Conservation (phyloP, 2,113 vertebrate species). For the Semicossyphus pulcher region DNA sequence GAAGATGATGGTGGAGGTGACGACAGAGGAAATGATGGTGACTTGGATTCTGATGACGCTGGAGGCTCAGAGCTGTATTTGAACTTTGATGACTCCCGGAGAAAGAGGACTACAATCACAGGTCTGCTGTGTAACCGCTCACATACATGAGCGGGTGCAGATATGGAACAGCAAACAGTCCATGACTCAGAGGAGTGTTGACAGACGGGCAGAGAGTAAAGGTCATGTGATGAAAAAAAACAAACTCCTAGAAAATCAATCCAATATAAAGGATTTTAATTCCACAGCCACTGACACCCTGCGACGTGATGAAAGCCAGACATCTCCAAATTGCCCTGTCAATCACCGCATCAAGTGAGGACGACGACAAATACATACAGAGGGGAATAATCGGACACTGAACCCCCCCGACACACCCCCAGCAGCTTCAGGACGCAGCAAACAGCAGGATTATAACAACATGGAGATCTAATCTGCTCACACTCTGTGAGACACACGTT, state of each 20-base stretch:
- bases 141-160: constrained; percentile 1
- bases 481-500: too few species aligned
- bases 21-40: constrained; percentile 4
- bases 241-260: constrained; percentile 64
- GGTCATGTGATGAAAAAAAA: constrained; percentile 61
- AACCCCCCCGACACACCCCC: neutral
- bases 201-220: constrained; percentile 62
- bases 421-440: neutral
- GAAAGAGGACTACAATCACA: neutral
- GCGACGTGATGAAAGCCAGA: constrained; percentile 73
- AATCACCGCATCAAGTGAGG: constrained; percentile 76
- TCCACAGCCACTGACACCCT: constrained; percentile 72
- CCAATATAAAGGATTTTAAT: constrained; percentile 80
- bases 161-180: constrained; percentile 20
- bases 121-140: neutral
- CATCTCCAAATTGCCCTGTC: constrained; percentile 83
- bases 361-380: constrained; percentile 55
- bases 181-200: constrained; percentile 40
- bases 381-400: constrained; percentile 17
- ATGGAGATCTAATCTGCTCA: too few species aligned
- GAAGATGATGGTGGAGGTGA: too few species aligned
- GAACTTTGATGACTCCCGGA: neutral
- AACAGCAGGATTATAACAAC: too few species aligned
- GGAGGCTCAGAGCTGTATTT: neutral
- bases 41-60: neutral